Percentiles rank a stretch among this genome's conserved stretches.
Conservation (phyloP, 2,113 vertebrate genomes). For the Chaetura pelagica region DNA sequence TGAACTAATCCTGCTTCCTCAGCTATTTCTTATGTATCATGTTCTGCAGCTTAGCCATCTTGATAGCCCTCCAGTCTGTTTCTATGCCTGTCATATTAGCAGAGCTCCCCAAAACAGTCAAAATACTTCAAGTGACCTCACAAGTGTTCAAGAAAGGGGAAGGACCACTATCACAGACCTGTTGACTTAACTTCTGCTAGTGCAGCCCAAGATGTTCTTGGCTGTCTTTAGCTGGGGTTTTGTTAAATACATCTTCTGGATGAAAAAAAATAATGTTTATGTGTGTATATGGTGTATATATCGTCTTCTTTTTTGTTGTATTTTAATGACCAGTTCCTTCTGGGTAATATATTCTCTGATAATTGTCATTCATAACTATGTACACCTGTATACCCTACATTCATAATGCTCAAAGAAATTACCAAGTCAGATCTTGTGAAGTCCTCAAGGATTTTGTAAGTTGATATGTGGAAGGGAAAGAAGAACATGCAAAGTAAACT, state of each 20-base stretch:
- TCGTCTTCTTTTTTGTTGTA: neutral
- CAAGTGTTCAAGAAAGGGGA: neutral
- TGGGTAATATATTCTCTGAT: neutral
- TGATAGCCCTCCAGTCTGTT: neutral
- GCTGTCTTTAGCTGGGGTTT: neutral
- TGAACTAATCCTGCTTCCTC: neutral
- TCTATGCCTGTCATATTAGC: neutral
- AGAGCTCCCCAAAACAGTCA: neutral
- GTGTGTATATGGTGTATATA: neutral
- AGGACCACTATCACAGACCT: neutral
- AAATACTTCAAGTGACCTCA: neutral
- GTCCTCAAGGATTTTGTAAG: neutral
- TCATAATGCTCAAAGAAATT: neutral
- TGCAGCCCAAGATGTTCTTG: fast-evolving
- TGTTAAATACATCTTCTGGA: neutral
- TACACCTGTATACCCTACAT: neutral
- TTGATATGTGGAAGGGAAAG: neutral
- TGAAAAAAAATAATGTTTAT: neutral
- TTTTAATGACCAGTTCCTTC: neutral
- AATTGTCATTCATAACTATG: neutral
- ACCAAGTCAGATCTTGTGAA: neutral
- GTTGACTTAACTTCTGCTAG: neutral
- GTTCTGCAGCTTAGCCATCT: neutral
- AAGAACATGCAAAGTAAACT: neutral
- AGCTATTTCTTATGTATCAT: neutral